Base-by-base conservation (phyloP, 2,797 vertebrate genomes). In the Notolabrus celidotus region DNA sequence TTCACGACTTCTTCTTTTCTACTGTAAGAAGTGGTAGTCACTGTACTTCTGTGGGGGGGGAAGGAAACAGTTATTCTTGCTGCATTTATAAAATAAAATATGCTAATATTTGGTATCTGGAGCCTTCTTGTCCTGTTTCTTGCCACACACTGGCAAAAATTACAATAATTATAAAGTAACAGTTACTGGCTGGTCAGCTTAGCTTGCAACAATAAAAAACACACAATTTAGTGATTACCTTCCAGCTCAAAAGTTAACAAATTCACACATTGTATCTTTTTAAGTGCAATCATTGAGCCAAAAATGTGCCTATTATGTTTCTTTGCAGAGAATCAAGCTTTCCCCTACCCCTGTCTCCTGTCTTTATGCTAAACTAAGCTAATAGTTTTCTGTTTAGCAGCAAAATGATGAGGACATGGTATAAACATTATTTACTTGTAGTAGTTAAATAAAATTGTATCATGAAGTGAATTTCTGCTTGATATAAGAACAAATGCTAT, bases 1-100 rank as follows among this genome's bases (percentile, higher is more conserved):
- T 89, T 90, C 10, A 29, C 33, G 34, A 20, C 6, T 25, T 25
- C 23, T 47, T 25, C 46, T 47, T 47, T 25, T 47, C 25, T 47
- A 10, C 20, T 4, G 6, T 0, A 25, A 8, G 14, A 25, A 1
- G 20, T n/a, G 2, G 8, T 19, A 22, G 14, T 16, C 4, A 5
- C 22, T 1, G 20, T 2, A 20, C 20, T 46, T 4, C 5, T 20
- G 46, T 47, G 23, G 14, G 5, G 43, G 3, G 42, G 73, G 3
- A n/a, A 53, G 0, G 66, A 1, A 72, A 11, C 47, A 22, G 3
- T 4, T 3, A 22, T 14, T 27, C 34, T n/a, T 42, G n/a, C 29
- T 36, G 11, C 7, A 16, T 15, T 20, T 17, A 23, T 19, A 23
- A 19, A 1, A 16, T 34, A 2, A 50, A 60, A 23, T 7, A 31